Percentiles rank a stretch among this genome's conserved stretches.
These are phyloP conservation scores for Allacma fusca DNA, from an alignment of 2,888 invertebrate genomes.

Conservation along the genomic window DNA sequence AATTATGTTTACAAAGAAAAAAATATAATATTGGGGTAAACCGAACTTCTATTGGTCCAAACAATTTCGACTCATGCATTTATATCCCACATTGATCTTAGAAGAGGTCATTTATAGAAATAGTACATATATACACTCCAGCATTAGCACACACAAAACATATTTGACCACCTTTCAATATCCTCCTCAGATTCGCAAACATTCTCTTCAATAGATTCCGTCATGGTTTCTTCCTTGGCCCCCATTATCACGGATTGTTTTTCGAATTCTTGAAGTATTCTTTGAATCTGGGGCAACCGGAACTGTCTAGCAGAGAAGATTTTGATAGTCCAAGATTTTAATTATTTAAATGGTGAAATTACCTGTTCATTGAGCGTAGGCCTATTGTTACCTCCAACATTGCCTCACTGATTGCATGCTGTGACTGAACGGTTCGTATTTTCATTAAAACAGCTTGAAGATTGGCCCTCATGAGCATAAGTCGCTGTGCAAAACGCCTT, in stretches of 20 bases:
- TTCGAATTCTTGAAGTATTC: conserved; percentile 71
- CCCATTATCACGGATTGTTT: conserved; percentile 73
- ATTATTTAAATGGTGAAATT: too few relatives aligned
- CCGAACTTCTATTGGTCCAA: too few relatives aligned
- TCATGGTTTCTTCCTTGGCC: conserved; percentile 74
- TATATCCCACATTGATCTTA: too few relatives aligned
- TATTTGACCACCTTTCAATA: too few relatives aligned
- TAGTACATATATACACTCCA: too few relatives aligned
- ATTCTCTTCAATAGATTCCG: conserved; percentile 72
- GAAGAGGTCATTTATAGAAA: too few relatives aligned
- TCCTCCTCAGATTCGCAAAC: conserved; percentile 71
- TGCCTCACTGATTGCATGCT: conserved; percentile 71
- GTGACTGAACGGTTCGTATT: conserved; percentile 70
- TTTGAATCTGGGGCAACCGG: conserved; percentile 71
- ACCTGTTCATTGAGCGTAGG: conserved; percentile 72
- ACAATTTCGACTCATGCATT: too few relatives aligned
- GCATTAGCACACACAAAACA: too few relatives aligned
- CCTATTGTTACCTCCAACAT: conserved; percentile 72
- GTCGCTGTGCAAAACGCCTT: conserved; percentile 70
- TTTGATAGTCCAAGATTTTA: too few relatives aligned
- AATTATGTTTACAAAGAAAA: too few relatives aligned
- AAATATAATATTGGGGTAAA: too few relatives aligned
- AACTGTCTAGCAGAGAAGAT: too few relatives aligned
- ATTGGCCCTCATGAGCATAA: conserved; percentile 72
- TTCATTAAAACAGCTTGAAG: conserved; percentile 71